These are phyloP conservation scores for Blennius ocellaris DNA, from an alignment of 2,113 vertebrate genomes.

Conservation along the genomic window DNA sequence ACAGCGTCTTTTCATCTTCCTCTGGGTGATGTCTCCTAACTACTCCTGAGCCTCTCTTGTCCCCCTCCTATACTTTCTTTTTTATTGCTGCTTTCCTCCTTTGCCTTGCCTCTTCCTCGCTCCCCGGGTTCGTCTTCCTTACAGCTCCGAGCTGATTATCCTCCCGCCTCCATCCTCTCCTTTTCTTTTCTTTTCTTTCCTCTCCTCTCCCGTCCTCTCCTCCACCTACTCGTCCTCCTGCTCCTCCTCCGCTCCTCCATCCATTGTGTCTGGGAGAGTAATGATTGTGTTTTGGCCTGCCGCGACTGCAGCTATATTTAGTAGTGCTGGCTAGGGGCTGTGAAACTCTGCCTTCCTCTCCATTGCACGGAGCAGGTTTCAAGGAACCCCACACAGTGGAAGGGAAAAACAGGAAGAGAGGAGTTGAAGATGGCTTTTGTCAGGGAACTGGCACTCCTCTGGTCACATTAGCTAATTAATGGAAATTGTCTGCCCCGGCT, in stretches of 20 bases:
- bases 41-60: background rate
- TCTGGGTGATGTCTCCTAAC: constrained; percentile 30
- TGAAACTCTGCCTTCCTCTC: constrained; percentile 64
- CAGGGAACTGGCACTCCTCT: constrained; percentile 9
- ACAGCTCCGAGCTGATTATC: constrained; percentile 9
- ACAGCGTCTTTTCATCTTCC: constrained; percentile 15
- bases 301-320: constrained; percentile 76
- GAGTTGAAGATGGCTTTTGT: constrained; percentile 27
- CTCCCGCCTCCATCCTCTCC: constrained; percentile 2
- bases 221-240: background rate
- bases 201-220: background rate
- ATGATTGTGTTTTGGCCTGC: constrained; percentile 77
- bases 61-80: constrained; percentile 11
- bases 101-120: background rate
- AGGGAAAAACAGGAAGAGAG: constrained; percentile 12
- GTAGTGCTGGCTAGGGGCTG: constrained; percentile 65
- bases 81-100: constrained; percentile 21
- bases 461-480: constrained; percentile 46
- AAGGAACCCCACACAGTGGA: constrained; percentile 60
- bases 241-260: constrained; percentile 14
- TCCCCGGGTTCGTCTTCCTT: background rate
- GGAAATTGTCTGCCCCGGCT: constrained; percentile 8
- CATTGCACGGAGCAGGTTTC: constrained; percentile 63
- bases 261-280: constrained; percentile 72
- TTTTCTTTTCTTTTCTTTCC: constrained; percentile 7